These are phyloP conservation scores for Solea solea DNA, from an alignment of 2,113 vertebrate genomes.

Conservation along the genomic window DNA sequence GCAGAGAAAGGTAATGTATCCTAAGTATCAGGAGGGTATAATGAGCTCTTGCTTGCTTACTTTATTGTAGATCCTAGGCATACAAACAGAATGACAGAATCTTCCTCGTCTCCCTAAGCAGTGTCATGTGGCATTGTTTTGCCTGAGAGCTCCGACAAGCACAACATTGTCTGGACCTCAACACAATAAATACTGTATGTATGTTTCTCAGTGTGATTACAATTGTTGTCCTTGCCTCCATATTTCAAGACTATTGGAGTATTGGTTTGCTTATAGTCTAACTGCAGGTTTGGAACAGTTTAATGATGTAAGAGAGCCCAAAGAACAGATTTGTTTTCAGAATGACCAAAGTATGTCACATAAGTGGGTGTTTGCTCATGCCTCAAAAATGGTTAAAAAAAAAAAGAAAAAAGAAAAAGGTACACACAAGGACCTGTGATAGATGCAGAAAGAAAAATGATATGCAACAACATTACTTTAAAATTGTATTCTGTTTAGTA, in stretches of 20 bases:
- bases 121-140: conserved; percentile 72
- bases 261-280: conserved; percentile 17
- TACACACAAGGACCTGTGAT: conserved; percentile 30
- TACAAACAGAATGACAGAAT: conserved; percentile 67
- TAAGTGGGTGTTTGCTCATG: conserved; percentile 10
- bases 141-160: conserved; percentile 66
- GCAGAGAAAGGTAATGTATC: conserved; percentile 43
- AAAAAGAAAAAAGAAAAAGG: conserved; percentile 3
- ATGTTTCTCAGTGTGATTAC: conserved; percentile 66
- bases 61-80: conserved; percentile 52
- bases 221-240: conserved; percentile 49
- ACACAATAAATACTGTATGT: conserved; percentile 63
- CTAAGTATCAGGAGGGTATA: conserved; percentile 31
- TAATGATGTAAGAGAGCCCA: conserved; percentile 1
- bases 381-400: conserved; percentile 16
- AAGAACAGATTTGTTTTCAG: conserved; percentile 12
- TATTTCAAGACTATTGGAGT: conserved; percentile 64
- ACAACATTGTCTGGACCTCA: conserved; percentile 60
- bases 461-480: conserved; percentile 72
- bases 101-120: conserved; percentile 64
- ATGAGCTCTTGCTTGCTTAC: conserved; percentile 42
- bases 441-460: conserved; percentile 68
- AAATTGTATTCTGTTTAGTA: conserved; percentile 74
- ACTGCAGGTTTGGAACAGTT: conserved; percentile 13
- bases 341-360: conserved; percentile 36